A percentile compares a stretch with the other conserved stretches of the same genome.
phyloP scores from a whole-genome alignment of 2,888 invertebrate genomes.

The Volucella zonaria region DNA sequence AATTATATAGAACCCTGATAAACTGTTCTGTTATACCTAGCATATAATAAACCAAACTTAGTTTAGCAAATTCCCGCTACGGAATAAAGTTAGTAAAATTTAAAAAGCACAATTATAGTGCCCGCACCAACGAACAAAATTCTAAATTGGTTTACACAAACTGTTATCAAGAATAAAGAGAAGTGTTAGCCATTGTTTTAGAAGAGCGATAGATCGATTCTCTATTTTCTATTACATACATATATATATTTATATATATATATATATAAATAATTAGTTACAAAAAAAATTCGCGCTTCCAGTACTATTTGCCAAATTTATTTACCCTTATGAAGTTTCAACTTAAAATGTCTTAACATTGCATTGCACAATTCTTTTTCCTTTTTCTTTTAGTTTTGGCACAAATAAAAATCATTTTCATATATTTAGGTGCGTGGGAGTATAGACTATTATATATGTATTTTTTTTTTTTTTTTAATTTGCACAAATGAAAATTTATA shows the following conservation, averaged over 20 bases:
- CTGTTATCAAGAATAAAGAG: constrained; percentile 46
- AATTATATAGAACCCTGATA: constrained; percentile 76
- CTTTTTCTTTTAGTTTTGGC: constrained; percentile 68
- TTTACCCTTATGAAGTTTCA: constrained; percentile 64
- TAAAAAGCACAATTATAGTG: constrained; percentile 67
- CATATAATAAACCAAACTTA: constrained; percentile 67
- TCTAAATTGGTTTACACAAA: constrained; percentile 68
- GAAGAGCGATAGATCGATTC: constrained; percentile 73
- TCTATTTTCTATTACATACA: constrained; percentile 60
- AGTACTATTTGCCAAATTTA: constrained; percentile 82
- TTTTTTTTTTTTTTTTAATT: constrained; percentile 5
- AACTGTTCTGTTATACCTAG: constrained; percentile 60
- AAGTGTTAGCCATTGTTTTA: constrained; percentile 67
- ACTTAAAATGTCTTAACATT: constrained; percentile 48
- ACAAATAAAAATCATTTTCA: constrained; percentile 27
- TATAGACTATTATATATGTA: constrained; percentile 30
- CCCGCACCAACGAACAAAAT: constrained; percentile 72
- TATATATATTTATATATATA: too few relatives aligned
- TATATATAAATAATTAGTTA: constrained; percentile 55
- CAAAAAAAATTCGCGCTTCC: constrained; percentile 80
- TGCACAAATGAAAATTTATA: background rate
- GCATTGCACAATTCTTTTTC: constrained; percentile 69
- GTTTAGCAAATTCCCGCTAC: constrained; percentile 48
- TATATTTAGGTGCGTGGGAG: constrained; percentile 41
- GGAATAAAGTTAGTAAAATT: constrained; percentile 53